Evolutionary conservation across 2,113 vertebrate genomes (phyloP), one percentile per base, ranked within the genome.

Genomic region (Eurypyga helias): DNA sequence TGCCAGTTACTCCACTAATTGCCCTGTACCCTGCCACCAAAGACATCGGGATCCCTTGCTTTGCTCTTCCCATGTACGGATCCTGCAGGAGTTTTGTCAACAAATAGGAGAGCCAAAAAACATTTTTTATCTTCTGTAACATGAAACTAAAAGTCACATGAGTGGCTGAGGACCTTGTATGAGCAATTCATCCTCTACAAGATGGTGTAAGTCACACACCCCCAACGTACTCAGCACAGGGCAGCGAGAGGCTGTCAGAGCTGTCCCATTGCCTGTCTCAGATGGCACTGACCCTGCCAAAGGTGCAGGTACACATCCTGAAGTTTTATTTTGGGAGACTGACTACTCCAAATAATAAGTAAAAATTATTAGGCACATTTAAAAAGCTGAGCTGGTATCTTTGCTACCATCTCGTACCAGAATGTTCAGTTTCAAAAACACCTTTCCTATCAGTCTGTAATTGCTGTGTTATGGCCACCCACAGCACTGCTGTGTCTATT

Each of bases 141-240:
- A 8, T 31, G 41, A 64, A 58, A 49, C 33, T 65, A 13, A 16
- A 71, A 90, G 46, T 77, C 49, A 52, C 19, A n/a, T 0, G 2
- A 52, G n/a, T 17, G 20, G 19, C 76, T 69, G 48, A 64, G 49
- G 12, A 60, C 20, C 4, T 43, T 62, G 6, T 21, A 7, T 43
- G 66, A 62, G 13, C 13, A 36, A 28, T 36, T 58, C 21, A 52
- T 61, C 3, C 3, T 48, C 62, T 36, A 16, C 25, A 28, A 19
- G 5, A 18, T 0, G 1, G 17, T 26, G 10, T 38, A 52, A 70
- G 18, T 9, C 1, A 2, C 71, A 43, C 3, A 5, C 9, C 6
- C 25, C 3, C 28, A 38, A 19, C 1, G 3, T 0, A n/a, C 13
- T 33, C 33, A 25, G 41, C 48, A 15, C 13, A 34, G 31, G 7